Percentiles rank a stretch among this genome's conserved stretches.
Conservation (phyloP, 2,888 invertebrate species). For the Noctua janthina region DNA sequence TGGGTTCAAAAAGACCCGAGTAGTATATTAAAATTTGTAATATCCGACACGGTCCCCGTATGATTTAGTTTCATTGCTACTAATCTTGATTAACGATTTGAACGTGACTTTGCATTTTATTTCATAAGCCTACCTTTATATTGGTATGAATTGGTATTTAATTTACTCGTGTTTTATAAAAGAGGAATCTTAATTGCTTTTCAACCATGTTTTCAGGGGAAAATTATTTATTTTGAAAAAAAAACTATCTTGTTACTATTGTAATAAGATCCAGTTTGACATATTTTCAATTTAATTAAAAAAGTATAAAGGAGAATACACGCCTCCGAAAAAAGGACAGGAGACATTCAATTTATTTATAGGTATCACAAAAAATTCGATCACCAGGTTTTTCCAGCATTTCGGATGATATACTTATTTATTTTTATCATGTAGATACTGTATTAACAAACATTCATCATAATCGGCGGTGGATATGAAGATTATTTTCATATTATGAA, state of each 20-base stretch:
- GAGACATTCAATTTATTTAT: no score
- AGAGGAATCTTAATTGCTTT: constrained; percentile 1
- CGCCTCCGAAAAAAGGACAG: not conserved
- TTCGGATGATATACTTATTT: constrained; percentile 2
- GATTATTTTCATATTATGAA: constrained; percentile 29
- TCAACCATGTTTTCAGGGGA: not conserved
- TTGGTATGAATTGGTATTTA: constrained; percentile 51
- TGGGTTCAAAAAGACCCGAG: constrained; percentile 63
- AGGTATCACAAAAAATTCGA: not conserved
- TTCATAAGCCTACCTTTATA: constrained; percentile 23
- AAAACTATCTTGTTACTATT: not conserved
- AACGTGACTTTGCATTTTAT: constrained; percentile 82
- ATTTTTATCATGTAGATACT: constrained; percentile 21
- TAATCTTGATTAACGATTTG: constrained; percentile 84
- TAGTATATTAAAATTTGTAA: constrained; percentile 77
- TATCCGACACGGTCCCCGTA: constrained; percentile 86
- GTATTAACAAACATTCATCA: not conserved
- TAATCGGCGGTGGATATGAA: constrained; percentile 23
- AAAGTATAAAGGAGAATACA: not conserved
- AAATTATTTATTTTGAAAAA: not conserved
- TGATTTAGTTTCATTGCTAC: constrained; percentile 80
- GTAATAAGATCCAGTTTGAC: not conserved
- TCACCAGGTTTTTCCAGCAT: not conserved
- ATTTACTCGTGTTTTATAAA: constrained; percentile 35
- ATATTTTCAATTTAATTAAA: not conserved